phyloP scores from a whole-genome alignment of 2,888 invertebrate species.

The Gastrophysa polygoni region DNA sequence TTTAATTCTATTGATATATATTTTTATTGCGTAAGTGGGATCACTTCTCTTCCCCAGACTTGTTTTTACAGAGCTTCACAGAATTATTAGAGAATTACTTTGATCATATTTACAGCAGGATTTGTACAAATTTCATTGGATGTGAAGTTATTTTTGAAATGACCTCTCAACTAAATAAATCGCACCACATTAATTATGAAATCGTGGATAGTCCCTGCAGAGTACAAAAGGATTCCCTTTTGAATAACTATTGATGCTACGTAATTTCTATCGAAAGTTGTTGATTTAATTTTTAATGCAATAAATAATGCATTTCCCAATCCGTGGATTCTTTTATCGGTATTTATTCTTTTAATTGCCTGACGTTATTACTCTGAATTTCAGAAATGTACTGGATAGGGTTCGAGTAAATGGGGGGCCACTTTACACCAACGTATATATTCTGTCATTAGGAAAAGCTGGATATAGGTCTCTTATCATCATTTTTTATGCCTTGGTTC shows the following conservation, averaged over 20 bases:
- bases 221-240: neutral
- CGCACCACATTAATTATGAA: neutral
- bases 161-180: neutral
- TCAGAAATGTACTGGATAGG: neutral
- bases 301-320: no score
- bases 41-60: conserved; percentile 24
- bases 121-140: neutral
- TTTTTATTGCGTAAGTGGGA: conserved; percentile 37
- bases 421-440: conserved; percentile 14
- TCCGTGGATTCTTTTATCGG: no score
- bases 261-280: neutral
- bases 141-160: neutral
- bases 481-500: conserved; percentile 37
- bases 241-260: neutral
- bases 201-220: neutral
- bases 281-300: neutral
- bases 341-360: neutral
- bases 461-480: conserved; percentile 30
- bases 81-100: conserved; percentile 22
- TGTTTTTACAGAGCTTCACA: conserved; percentile 27
- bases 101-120: conserved; percentile 22
- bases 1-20: conserved; percentile 29
- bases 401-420: conserved; percentile 8
- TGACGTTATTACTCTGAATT: neutral
- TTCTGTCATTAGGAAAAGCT: conserved; percentile 26